Base-by-base conservation (phyloP, 2,888 invertebrate genomes). In the Melipona bicolor region DNA sequence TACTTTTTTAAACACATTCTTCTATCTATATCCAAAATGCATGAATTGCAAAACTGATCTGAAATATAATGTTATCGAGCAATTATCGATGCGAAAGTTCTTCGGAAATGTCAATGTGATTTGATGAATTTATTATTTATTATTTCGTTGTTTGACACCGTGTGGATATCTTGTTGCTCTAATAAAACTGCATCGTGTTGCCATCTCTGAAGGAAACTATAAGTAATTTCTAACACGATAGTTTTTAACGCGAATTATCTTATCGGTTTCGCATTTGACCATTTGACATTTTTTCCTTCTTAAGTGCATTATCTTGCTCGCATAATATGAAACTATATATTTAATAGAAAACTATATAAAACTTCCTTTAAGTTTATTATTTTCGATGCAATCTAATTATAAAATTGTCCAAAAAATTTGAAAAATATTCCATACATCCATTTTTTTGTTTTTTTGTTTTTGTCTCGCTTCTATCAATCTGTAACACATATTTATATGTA, bases 131-230 rank as follows among this genome's bases (percentile, higher is more conserved):
- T 62, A 36, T 15, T 32, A 36, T 32, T 64, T 64, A n/a, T 21
- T 32, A 64, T 32, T 32, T 21, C 17, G 17, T 61, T 49, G n/a
- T 27, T 50, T 56, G 27, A 65, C n/a, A 59, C n/a, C n/a, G 61
- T 52, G 64, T 61, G 21, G 4, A 13, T 32, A 52, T 43, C 19
- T 65, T 4, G 62, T 21, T 62, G 11, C 4, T 50, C 4, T 9
- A 43, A 54, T 21, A 56, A 11, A 69, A 83, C 9, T 59, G 71
- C 54, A 73, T 69, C 15, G 77, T 64, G 54, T 68, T 77, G 83
- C 77, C 83, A 83, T 83, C 83, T 83, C 62, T 77, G 83, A 83
- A 77, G 56, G 24, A 21, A 83, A 73, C 49, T 49, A 69, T 36
- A 68, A 71, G 36, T 83, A 59, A 73, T 59, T 77, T 69, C 15